phyloP scores from a whole-genome alignment of 2,113 vertebrate species.

The Coryphaenoides rupestris region DNA sequence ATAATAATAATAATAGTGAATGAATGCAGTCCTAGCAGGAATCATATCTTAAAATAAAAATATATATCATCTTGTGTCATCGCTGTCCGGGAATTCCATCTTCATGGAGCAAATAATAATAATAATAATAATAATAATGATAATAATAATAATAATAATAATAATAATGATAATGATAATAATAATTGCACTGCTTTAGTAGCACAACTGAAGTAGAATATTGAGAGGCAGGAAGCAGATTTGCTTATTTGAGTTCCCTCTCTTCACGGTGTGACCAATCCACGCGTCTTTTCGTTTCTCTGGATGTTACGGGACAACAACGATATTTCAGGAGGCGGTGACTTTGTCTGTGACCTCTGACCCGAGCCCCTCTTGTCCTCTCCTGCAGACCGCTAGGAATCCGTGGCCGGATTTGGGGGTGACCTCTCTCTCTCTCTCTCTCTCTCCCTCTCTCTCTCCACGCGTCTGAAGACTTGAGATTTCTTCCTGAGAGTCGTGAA shows the following conservation, averaged over 20 bases:
- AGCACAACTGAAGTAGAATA: slow-evolving; percentile 73
- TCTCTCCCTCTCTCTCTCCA: slow-evolving; percentile 19
- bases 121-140: slow-evolving; percentile 50
- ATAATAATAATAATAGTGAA: slow-evolving; percentile 61
- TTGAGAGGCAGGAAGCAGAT: slow-evolving; percentile 51
- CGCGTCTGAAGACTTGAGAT: slow-evolving; percentile 26
- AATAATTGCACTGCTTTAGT: slow-evolving; percentile 75
- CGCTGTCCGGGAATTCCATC: slow-evolving; percentile 29
- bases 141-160: slow-evolving; percentile 58
- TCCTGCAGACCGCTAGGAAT: background rate
- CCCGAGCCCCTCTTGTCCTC: slow-evolving; percentile 19
- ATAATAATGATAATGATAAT: slow-evolving; percentile 63
- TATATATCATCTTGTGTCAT: slow-evolving; percentile 41
- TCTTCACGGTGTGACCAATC: background rate
- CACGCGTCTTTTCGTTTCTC: background rate
- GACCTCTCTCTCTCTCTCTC: slow-evolving; percentile 35
- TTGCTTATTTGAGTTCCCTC: slow-evolving; percentile 46
- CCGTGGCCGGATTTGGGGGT: slow-evolving; percentile 11
- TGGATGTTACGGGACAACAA: too few relatives aligned
- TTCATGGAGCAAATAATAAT: slow-evolving; percentile 49
- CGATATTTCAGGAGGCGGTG: too few relatives aligned
- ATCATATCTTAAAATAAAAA: slow-evolving; percentile 65
- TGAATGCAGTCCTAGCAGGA: slow-evolving; percentile 75
- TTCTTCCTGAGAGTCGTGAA: slow-evolving; percentile 62
- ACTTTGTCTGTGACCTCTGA: background rate